A percentile compares a stretch with the other conserved stretches of the same genome.
phyloP scores from a whole-genome alignment of 2,888 invertebrate genomes.

The Amorpha juglandis region DNA sequence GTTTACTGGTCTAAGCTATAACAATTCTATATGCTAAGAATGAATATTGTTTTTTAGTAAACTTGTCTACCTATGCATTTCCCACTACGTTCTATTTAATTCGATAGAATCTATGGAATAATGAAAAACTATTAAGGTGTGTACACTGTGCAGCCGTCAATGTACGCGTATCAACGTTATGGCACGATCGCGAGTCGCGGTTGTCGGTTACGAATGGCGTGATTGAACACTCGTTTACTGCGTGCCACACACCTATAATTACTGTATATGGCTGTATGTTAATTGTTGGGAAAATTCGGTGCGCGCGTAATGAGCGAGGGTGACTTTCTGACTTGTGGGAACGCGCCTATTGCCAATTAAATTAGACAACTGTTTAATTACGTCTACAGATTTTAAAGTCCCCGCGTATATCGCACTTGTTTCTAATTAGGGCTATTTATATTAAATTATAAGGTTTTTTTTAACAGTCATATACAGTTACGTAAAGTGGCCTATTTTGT shows the following conservation, averaged over 20 bases:
- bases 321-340: constrained; percentile 79
- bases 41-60: too few relatives aligned
- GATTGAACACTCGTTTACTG: constrained; percentile 61
- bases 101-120: too few relatives aligned
- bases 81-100: too few relatives aligned
- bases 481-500: constrained; percentile 47
- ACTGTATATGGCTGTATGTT: constrained; percentile 61
- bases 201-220: constrained; percentile 47
- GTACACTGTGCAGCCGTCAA: neutral
- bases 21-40: too few relatives aligned
- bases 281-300: constrained; percentile 77
- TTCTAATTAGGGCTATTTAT: constrained; percentile 66
- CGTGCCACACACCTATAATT: constrained; percentile 67
- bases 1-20: too few relatives aligned
- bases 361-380: constrained; percentile 81
- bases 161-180: constrained; percentile 26
- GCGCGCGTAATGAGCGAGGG: constrained; percentile 66
- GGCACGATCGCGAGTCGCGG: constrained; percentile 32
- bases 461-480: constrained; percentile 15
- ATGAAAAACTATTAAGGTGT: neutral
- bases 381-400: constrained; percentile 44
- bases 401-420: constrained; percentile 45
- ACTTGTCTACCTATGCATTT: too few relatives aligned
- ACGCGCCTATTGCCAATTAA: constrained; percentile 81
- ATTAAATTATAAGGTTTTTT: constrained; percentile 60